A percentile compares a stretch with the other conserved stretches of the same genome.
Evolutionary conservation across 1,140 invertebrate species (phyloP).

Genomic region (Saccostrea glomerata): DNA sequence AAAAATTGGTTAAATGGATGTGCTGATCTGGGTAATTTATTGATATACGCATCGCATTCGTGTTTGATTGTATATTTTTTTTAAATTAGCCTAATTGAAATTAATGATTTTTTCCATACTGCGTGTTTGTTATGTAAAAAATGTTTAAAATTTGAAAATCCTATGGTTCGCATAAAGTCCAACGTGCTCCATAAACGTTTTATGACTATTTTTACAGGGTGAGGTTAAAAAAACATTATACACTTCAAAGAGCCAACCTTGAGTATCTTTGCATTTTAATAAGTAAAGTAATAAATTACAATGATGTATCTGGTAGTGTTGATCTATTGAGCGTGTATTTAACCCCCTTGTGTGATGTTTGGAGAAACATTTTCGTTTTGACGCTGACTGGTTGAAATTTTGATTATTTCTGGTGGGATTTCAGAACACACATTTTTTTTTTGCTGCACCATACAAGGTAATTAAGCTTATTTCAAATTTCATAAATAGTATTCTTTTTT

Average conservation of each 20-base stretch:
- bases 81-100: background rate
- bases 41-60: no score
- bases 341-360: background rate
- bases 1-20: no score
- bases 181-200: background rate
- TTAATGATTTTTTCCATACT: background rate
- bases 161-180: background rate
- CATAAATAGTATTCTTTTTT: no score
- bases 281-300: conserved; percentile 10
- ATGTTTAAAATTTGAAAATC: no score
- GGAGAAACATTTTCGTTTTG: background rate
- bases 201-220: background rate
- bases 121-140: background rate
- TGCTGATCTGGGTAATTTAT: no score
- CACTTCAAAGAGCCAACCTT: background rate
- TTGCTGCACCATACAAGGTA: background rate
- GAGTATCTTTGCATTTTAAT: conserved; percentile 1
- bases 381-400: background rate
- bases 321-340: background rate
- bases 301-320: background rate
- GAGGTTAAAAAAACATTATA: background rate
- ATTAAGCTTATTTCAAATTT: background rate
- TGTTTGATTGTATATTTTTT: no score
- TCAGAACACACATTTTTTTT: background rate
- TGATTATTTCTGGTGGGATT: background rate